Evolutionary conservation across 2,888 invertebrate species (phyloP).

Genomic region (Caenorhabditis plicata): DNA sequence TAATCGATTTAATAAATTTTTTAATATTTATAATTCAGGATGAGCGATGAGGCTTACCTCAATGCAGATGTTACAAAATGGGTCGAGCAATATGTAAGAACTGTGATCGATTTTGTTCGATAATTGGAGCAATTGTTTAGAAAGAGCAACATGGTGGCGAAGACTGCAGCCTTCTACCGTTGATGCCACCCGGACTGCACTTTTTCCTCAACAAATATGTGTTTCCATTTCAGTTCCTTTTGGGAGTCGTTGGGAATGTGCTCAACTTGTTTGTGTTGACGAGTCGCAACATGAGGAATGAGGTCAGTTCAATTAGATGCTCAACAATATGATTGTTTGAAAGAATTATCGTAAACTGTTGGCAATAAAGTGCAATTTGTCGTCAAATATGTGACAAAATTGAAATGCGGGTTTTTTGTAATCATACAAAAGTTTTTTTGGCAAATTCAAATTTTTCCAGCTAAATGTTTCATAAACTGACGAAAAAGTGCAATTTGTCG

Average conservation of each 20-base stretch:
- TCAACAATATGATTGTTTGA: too few relatives aligned
- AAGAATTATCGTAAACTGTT: not conserved
- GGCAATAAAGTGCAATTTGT: not conserved
- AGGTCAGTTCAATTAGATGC: too few relatives aligned
- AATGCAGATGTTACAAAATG: slow-evolving; percentile 28
- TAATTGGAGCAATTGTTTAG: slow-evolving; percentile 2
- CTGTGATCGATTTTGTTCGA: not conserved
- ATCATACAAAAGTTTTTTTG: not conserved
- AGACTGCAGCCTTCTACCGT: slow-evolving; percentile 19
- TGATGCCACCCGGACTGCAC: slow-evolving; percentile 38
- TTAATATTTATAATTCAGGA: slow-evolving; percentile 12
- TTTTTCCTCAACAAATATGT: slow-evolving; percentile 43
- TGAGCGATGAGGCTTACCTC: slow-evolving; percentile 23
- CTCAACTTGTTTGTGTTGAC: slow-evolving; percentile 57
- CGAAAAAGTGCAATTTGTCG: too few relatives aligned
- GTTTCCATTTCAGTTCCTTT: slow-evolving; percentile 55
- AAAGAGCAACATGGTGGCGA: slow-evolving; percentile 9
- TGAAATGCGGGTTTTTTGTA: not conserved
- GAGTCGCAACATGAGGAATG: slow-evolving; percentile 54
- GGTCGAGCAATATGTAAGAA: slow-evolving; percentile 21
- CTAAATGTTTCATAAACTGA: too few relatives aligned
- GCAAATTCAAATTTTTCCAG: too few relatives aligned
- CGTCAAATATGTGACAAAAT: not conserved
- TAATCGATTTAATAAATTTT: too few relatives aligned
- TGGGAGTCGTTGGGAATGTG: slow-evolving; percentile 56